These are phyloP conservation scores for Pagetopsis macropterus DNA, from an alignment of 2,797 vertebrate genomes.

Conservation along the genomic window DNA sequence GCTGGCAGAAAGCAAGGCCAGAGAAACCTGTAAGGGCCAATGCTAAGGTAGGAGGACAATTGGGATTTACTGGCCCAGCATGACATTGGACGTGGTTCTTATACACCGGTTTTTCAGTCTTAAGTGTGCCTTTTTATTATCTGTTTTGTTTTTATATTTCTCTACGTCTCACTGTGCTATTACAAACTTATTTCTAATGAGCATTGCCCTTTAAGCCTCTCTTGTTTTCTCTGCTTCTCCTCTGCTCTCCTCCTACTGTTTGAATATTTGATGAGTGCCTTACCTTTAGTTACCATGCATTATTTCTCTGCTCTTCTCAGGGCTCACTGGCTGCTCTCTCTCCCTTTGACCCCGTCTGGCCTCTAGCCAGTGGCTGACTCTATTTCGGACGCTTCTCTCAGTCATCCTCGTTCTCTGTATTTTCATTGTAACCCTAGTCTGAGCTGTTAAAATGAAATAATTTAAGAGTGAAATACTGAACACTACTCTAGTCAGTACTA, in stretches of 20 bases:
- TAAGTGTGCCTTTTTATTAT: constrained; percentile 23
- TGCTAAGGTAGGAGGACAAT: constrained; percentile 77
- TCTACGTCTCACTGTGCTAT: background rate
- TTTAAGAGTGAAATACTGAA: background rate
- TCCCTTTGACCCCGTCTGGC: constrained; percentile 65
- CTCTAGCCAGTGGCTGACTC: constrained; percentile 55
- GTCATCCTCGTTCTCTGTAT: constrained; percentile 34
- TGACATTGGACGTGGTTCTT: constrained; percentile 28
- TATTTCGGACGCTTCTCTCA: constrained; percentile 53
- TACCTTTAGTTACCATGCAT: constrained; percentile 92
- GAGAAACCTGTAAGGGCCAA: constrained; percentile 66
- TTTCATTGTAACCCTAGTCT: constrained; percentile 12
- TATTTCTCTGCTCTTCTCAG: constrained; percentile 84
- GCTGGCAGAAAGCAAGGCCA: constrained; percentile 75
- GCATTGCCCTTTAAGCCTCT: constrained; percentile 27
- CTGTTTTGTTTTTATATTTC: background rate
- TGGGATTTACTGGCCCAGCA: constrained; percentile 30
- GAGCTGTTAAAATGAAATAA: constrained; percentile 4
- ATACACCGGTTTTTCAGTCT: constrained; percentile 4
- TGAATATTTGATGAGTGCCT: constrained; percentile 87
- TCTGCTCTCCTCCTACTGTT: constrained; percentile 70
- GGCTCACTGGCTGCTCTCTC: constrained; percentile 73
- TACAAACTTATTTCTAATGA: constrained; percentile 19
- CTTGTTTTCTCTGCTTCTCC: constrained; percentile 46
- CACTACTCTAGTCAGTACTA: background rate